These are phyloP conservation scores for Calypte anna DNA, from an alignment of 2,113 vertebrate species.

Conservation along the genomic window DNA sequence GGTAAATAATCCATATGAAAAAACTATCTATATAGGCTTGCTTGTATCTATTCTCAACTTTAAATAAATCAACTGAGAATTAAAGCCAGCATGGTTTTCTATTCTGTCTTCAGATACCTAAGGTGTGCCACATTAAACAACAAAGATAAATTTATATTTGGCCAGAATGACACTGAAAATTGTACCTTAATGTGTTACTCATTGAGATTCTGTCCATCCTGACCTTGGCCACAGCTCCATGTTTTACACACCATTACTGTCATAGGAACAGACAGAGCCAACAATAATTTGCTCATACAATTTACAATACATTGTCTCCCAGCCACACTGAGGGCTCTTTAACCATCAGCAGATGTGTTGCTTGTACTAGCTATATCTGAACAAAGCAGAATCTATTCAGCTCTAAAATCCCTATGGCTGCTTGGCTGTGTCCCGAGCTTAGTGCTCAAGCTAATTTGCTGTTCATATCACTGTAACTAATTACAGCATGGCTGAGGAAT, in stretches of 20 bases:
- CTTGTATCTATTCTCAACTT: conserved; percentile 35
- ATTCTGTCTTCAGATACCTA: conserved; percentile 22
- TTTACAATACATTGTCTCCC: conserved; percentile 73
- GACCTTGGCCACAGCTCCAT: conserved; percentile 56
- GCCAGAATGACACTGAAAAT: not conserved
- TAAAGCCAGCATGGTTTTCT: not conserved
- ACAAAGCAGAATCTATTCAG: conserved; percentile 69
- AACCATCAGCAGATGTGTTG: conserved; percentile 79
- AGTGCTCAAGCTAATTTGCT: conserved; percentile 22
- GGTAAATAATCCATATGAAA: not conserved
- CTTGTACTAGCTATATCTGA: conserved; percentile 62
- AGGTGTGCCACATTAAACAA: conserved; percentile 23
- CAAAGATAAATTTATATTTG: conserved; percentile 16
- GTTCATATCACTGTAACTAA: conserved; percentile 33
- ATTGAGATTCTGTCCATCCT: conserved; percentile 17
- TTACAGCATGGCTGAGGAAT: conserved; percentile 21
- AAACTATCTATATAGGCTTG: not conserved
- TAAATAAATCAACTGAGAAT: conserved; percentile 23
- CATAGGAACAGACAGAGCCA: conserved; percentile 56
- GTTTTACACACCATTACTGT: conserved; percentile 69
- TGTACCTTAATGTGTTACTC: not conserved
- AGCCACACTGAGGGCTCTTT: conserved; percentile 71
- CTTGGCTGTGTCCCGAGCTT: conserved; percentile 46
- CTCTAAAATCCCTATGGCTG: conserved; percentile 41
- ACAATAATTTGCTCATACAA: conserved; percentile 72